Evolutionary conservation across 2,888 invertebrate species (phyloP), one percentile per base, ranked within the genome.

Genomic region (Dusona sp.): DNA sequence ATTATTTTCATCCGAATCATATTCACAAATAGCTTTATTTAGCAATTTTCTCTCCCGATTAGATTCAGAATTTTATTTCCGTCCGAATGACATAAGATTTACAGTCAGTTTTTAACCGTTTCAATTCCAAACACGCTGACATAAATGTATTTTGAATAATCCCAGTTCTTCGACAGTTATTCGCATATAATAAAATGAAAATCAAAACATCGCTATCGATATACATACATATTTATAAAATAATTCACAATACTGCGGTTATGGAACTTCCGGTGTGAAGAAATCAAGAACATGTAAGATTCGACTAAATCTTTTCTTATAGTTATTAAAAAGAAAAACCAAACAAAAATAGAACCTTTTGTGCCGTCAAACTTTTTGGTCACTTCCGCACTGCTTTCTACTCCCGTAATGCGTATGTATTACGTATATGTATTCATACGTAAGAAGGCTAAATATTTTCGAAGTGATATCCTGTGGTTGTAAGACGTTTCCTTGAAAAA

Each of bases 401-500:
- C n/a, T 22, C 7, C 22, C 45, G 36, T 38, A 38, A 45, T 54
- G 51, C n/a, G n/a, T n/a, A n/a, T n/a, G n/a, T n/a, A n/a, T n/a
- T n/a, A 45, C 19, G 29, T 70, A 79, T 61, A n/a, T 61, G 13
- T 16, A 33, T 51, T 36, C 33, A 33, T 64, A 13, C 22, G 22
- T 33, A 11, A 45, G 45, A 61, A 61, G 42, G 22, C 33, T 57
- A 68, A 48, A 79, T 68, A 38, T 79, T 67, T 54, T 79, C 22
- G 54, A n/a, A 38, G 51, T 42, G 48, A 16, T 8, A 6, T 11
- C 19, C 22, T 22, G 11, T 13, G 25, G 25, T 16, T 16, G 22
- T n/a, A 22, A 67, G 57, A 57, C 57, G 29, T 78, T 67, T 67
- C 45, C 72, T 48, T 75, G 84, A 85, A 79, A 80, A 42, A 84